phyloP scores from a whole-genome alignment of 2,888 invertebrate species.

The Andrena chrysosceles region DNA sequence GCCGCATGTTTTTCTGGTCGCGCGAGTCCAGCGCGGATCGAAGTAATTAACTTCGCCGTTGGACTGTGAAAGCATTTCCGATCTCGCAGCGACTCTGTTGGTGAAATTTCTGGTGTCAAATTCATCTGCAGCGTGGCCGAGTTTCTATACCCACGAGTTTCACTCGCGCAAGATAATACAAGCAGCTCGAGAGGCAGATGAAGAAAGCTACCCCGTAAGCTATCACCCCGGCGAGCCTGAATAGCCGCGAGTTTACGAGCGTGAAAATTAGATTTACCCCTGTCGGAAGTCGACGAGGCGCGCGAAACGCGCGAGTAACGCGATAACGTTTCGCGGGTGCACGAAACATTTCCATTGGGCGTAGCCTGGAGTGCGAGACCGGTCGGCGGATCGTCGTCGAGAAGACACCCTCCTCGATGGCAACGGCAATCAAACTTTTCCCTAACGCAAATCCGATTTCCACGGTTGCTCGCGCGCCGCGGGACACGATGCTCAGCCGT shows the following conservation, averaged over 20 bases:
- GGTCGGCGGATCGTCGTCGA: constrained; percentile 3
- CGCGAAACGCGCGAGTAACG: constrained; percentile 11
- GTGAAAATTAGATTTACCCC: constrained; percentile 35
- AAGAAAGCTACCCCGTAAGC: background rate
- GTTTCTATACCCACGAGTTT: background rate
- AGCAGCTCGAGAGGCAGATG: no score
- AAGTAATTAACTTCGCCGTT: constrained; percentile 4
- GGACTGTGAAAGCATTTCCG: background rate
- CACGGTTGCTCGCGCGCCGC: constrained; percentile 58
- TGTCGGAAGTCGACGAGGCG: constrained; percentile 7
- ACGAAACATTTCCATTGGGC: constrained; percentile 32
- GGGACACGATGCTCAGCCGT: constrained; percentile 35
- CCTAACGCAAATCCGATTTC: constrained; percentile 74
- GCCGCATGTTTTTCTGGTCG: background rate
- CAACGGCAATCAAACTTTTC: constrained; percentile 77
- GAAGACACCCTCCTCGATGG: constrained; percentile 36
- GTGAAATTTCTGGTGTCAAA: no score
- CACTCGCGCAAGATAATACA: no score
- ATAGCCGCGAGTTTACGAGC: constrained; percentile 13
- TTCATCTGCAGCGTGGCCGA: background rate
- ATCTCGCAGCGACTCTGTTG: background rate
- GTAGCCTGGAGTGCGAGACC: background rate
- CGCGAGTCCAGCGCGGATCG: background rate
- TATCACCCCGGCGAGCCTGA: background rate
- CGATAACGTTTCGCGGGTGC: constrained; percentile 26